Evolutionary conservation across 2,113 vertebrate species (phyloP), one percentile per base, ranked within the genome.

Genomic region (Ptyas mucosa): DNA sequence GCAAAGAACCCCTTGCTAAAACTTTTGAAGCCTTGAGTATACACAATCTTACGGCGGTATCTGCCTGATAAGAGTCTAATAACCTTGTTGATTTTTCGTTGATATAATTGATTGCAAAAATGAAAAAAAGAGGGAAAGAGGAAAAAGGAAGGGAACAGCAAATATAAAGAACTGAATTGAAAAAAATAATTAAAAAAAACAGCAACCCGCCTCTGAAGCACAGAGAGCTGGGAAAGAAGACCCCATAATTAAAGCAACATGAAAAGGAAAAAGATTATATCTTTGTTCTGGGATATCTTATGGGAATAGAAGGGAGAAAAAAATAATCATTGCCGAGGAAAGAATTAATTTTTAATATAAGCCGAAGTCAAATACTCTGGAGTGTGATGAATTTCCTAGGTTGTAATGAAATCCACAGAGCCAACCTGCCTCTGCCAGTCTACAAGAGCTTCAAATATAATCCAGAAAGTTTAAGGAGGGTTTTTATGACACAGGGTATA

Each of bases 271-370:
- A 39, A 12, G 4, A 61, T 86, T 53, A 69, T n/a, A 85, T 34
- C 8, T 89, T 93, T 90, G 53, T 58, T 86, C 64, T 34, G 34
- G 26, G 85, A 23, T 18, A 15, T 29, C 87, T 57, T 5, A 20
- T 89, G 88, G 88, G 88, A 93, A 8, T 46, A 61, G 21, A 64
- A 34, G 43, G 43, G 43, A 3, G 43, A 2, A 8, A 81, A 10
- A 57, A 85, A 85, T 58, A 49, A 34, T 57, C 49, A 29, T 39
- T 34, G 54, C 12, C 51, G 69, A 89, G 58, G 69, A 49, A 81
- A 29, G 91, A 85, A 29, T 92, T 85, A 57, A 89, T 89, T 89
- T 92, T 85, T 57, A 92, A 89, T 89, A 46, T 69, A 85, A 24
- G 8, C 61, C 49, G n/a, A 88, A n/a, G 6, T 88, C 91, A 92